A percentile compares a stretch with the other conserved stretches of the same genome.
These are phyloP conservation scores for Cheilosia vernalis DNA, from an alignment of 2,888 invertebrate genomes.

Conservation along the genomic window DNA sequence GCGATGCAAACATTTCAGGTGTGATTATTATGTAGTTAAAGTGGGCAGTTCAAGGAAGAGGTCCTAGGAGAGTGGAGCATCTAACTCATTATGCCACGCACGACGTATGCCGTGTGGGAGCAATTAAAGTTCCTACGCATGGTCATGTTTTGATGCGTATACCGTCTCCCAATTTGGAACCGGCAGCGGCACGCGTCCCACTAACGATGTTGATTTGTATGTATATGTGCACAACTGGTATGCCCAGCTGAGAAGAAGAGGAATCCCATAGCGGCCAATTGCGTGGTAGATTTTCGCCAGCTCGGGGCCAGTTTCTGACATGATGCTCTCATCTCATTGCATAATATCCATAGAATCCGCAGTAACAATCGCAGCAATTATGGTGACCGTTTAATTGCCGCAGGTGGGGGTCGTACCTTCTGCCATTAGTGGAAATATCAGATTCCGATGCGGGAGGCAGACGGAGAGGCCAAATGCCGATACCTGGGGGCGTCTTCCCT, in stretches of 20 bases:
- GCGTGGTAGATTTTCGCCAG: slow-evolving; percentile 33
- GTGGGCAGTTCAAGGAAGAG: slow-evolving; percentile 44
- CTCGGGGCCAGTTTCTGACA: slow-evolving; percentile 24
- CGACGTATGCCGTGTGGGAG: slow-evolving; percentile 52
- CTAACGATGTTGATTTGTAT: slow-evolving; percentile 35
- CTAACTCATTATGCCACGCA: slow-evolving; percentile 18
- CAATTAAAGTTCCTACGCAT: slow-evolving; percentile 56
- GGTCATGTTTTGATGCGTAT: not conserved
- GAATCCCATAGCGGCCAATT: slow-evolving; percentile 63
- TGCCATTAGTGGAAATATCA: slow-evolving; percentile 21
- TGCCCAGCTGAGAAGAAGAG: slow-evolving; percentile 12
- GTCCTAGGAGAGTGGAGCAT: slow-evolving; percentile 61
- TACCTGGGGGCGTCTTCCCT: slow-evolving; percentile 43
- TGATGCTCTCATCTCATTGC: slow-evolving; percentile 38
- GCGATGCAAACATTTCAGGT: slow-evolving; percentile 24
- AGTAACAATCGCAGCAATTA: slow-evolving; percentile 32
- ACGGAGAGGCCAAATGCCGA: slow-evolving; percentile 9
- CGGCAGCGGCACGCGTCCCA: slow-evolving; percentile 59
- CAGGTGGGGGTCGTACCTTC: slow-evolving; percentile 19
- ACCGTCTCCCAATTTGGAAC: slow-evolving; percentile 12
- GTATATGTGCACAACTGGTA: slow-evolving; percentile 39
- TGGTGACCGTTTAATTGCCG: slow-evolving; percentile 32
- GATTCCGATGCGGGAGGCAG: slow-evolving; percentile 1
- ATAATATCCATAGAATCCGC: slow-evolving; percentile 29
- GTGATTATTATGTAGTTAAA: slow-evolving; percentile 38